Evolutionary conservation across 2,888 invertebrate species (phyloP).

Genomic region (Saturnia japonica): DNA sequence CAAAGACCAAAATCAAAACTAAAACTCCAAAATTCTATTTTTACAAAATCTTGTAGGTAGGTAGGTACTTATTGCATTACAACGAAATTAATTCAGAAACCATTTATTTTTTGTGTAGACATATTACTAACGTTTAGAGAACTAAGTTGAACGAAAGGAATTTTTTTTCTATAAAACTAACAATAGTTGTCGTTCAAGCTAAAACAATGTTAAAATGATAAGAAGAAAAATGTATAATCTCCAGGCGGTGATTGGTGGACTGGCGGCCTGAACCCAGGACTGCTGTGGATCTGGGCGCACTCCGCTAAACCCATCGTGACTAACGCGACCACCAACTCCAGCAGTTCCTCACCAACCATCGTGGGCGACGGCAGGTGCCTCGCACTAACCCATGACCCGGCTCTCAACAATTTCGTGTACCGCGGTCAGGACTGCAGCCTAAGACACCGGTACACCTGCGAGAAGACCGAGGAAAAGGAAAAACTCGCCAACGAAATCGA

Average conservation of each 20-base stretch:
- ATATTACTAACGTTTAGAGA: too few relatives aligned
- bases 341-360: conserved; percentile 38
- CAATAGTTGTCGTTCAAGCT: too few relatives aligned
- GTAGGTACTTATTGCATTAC: too few relatives aligned
- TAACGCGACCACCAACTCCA: conserved; percentile 47
- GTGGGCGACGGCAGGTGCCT: conserved; percentile 87
- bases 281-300: conserved; percentile 94
- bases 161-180: too few relatives aligned
- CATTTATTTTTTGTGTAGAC: too few relatives aligned
- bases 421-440: conserved; percentile 88
- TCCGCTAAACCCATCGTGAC: conserved; percentile 87
- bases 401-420: conserved; percentile 83
- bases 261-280: conserved; percentile 91
- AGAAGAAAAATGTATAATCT: background rate
- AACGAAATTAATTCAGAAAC: too few relatives aligned
- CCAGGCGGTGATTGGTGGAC: conserved; percentile 90
- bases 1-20: too few relatives aligned
- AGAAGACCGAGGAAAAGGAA: conserved; percentile 81
- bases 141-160: too few relatives aligned
- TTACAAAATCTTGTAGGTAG: too few relatives aligned
- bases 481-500: conserved; percentile 84
- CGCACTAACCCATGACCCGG: conserved; percentile 84
- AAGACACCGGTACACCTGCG: conserved; percentile 87
- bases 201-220: background rate
- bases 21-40: too few relatives aligned